These are phyloP conservation scores for Telmatherina bonti DNA, from an alignment of 2,797 vertebrate species.

Conservation along the genomic window DNA sequence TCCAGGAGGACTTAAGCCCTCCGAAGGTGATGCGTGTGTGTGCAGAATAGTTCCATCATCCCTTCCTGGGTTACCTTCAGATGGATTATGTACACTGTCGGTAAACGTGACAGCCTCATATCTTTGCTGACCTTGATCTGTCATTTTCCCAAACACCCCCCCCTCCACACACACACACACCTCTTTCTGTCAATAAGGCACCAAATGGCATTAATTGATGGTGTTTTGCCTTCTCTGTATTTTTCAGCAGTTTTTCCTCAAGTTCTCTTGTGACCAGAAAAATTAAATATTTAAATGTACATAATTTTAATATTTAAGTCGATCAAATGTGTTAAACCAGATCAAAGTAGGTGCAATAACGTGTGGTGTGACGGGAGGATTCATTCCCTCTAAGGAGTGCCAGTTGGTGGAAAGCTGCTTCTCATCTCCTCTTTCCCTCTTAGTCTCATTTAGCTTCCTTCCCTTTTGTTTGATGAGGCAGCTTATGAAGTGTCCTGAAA, in stretches of 20 bases:
- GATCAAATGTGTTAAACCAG: slow-evolving; percentile 60
- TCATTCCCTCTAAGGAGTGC: slow-evolving; percentile 64
- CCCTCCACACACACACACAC: neutral
- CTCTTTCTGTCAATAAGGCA: slow-evolving; percentile 39
- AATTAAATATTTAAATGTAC: slow-evolving; percentile 72
- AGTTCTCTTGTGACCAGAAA: slow-evolving; percentile 51
- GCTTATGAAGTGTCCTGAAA: slow-evolving; percentile 39
- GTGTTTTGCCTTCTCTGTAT: slow-evolving; percentile 51
- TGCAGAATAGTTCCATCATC: slow-evolving; percentile 28
- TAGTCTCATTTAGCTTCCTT: neutral
- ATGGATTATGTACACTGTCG: slow-evolving; percentile 33
- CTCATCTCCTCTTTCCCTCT: slow-evolving; percentile 5
- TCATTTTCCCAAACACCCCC: slow-evolving; percentile 36
- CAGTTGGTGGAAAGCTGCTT: slow-evolving; percentile 45
- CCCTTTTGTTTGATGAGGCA: slow-evolving; percentile 8
- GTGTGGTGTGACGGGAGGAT: slow-evolving; percentile 46
- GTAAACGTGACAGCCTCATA: slow-evolving; percentile 25
- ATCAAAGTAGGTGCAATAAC: slow-evolving; percentile 71
- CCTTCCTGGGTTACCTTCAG: slow-evolving; percentile 21
- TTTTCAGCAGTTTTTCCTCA: slow-evolving; percentile 49
- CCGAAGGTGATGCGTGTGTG: slow-evolving; percentile 15
- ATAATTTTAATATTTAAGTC: slow-evolving; percentile 69
- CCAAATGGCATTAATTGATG: slow-evolving; percentile 67
- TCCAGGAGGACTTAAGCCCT: slow-evolving; percentile 8
- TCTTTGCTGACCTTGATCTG: slow-evolving; percentile 61